Evolutionary conservation across 2,797 vertebrate species (phyloP), one percentile per base, ranked within the genome.

Genomic region (Malacoctenus gilli): DNA sequence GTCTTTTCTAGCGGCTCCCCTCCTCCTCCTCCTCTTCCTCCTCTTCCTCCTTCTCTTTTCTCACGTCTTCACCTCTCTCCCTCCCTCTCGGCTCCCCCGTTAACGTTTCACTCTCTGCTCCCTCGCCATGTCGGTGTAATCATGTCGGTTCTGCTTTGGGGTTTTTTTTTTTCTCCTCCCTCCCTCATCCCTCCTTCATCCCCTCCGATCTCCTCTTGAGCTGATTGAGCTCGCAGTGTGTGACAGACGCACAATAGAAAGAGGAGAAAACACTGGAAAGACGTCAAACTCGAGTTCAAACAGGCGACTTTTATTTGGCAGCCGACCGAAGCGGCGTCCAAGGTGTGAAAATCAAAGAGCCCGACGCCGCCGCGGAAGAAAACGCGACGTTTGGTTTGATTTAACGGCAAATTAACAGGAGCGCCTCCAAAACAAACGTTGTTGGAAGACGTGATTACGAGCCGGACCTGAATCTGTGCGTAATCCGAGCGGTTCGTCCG

Each of bases 131-230:
- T 8, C 11, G 14, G 19, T 56, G 37, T 68, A 53, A 55, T 54
- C 30, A 2, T 23, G 25, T 42, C 58, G 54, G 31, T 34, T 50
- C 19, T 49, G 12, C 5, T 20, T 43, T 40, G 4, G 11, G n/a
- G n/a, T n/a, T n/a, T 43, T 48, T 34, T 22, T 46, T 54, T 40
- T 43, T 23, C 28, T 7, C 42, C 48, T 50, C 47, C 32, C 23
- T 16, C 23, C 19, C 10, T 37, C 18, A 48, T 39, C 42, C 44
- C 14, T 22, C n/a, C n/a, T n/a, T n/a, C n/a, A n/a, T n/a, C n/a
- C n/a, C n/a, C n/a, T n/a, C n/a, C 15, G 15, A 44, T 61, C 15
- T 31, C 14, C 41, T 32, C 23, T 35, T 18, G 54, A 53, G 37
- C 35, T 38, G 14, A 32, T 2, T 16, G 30, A 68, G 50, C 31